A percentile compares a stretch with the other conserved stretches of the same genome.
phyloP scores from a whole-genome alignment of 2,888 invertebrate genomes.

The Gastracanthus pulcherrimus region DNA sequence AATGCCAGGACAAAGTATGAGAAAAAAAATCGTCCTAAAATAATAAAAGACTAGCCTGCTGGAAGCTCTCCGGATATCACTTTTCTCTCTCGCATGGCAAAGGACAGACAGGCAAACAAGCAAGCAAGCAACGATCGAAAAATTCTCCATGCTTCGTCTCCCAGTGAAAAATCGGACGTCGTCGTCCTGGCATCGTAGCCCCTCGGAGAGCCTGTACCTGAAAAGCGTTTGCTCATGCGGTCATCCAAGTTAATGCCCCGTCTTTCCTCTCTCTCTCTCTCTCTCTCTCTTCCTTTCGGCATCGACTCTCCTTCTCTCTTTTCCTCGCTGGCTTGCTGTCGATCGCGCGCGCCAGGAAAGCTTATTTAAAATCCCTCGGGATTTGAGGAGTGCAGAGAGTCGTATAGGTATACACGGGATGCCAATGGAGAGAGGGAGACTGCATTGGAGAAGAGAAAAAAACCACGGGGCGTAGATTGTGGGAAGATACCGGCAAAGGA shows the following conservation, averaged over 20 bases:
- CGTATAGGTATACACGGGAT: background rate
- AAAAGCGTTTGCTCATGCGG: conserved; percentile 35
- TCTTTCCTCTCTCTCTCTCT: background rate
- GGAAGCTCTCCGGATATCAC: conserved; percentile 25
- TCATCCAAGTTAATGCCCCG: conserved; percentile 33
- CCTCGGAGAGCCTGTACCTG: conserved; percentile 1
- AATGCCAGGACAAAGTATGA: conserved; percentile 18
- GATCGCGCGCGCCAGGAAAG: conserved; percentile 38
- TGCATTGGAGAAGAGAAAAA: conserved; percentile 38
- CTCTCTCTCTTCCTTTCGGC: too few relatives aligned
- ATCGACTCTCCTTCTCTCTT: background rate
- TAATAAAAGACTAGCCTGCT: conserved; percentile 15
- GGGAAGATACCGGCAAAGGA: conserved; percentile 43
- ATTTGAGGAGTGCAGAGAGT: conserved; percentile 13
- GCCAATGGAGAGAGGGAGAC: background rate
- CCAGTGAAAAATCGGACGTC: conserved; percentile 15
- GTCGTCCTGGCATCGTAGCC: background rate
- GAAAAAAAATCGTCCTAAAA: conserved; percentile 44
- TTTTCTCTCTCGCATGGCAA: conserved; percentile 5
- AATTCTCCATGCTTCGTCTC: background rate
- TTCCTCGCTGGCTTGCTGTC: background rate
- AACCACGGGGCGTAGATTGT: conserved; percentile 54
- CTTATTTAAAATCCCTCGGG: conserved; percentile 54
- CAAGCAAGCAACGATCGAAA: background rate
- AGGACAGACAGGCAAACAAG: background rate